Evolutionary conservation across 2,797 vertebrate genomes (phyloP).

Genomic region (Tokudaia muenninki): DNA sequence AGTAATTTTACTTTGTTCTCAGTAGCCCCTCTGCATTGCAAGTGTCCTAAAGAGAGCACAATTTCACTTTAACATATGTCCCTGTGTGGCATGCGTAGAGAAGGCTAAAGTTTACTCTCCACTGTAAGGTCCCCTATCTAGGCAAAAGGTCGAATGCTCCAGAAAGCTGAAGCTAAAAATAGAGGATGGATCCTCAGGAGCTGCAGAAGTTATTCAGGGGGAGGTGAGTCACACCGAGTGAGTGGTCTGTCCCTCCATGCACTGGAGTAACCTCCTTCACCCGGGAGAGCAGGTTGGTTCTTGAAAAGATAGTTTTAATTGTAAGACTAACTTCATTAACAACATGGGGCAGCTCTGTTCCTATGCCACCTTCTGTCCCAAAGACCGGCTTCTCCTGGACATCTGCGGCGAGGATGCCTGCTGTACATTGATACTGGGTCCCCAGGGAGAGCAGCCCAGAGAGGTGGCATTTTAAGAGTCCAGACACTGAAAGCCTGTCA

Average conservation of each 20-base stretch:
- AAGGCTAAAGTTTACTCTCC: slow-evolving; percentile 75
- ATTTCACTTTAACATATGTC: slow-evolving; percentile 53
- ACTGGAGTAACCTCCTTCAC: background rate
- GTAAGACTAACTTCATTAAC: background rate
- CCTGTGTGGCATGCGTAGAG: slow-evolving; percentile 58
- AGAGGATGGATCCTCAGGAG: slow-evolving; percentile 62
- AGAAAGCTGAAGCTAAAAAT: slow-evolving; percentile 86
- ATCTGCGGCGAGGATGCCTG: background rate
- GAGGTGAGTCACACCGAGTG: slow-evolving; percentile 51
- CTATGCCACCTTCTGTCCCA: background rate
- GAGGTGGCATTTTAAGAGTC: background rate
- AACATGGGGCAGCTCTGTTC: background rate
- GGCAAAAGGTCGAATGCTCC: slow-evolving; percentile 83
- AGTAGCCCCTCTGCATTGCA: slow-evolving; percentile 68
- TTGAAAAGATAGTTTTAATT: background rate
- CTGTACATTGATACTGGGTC: background rate
- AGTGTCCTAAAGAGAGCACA: slow-evolving; percentile 17
- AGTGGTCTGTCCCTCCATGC: background rate
- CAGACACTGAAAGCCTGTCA: background rate
- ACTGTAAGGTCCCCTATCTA: slow-evolving; percentile 77
- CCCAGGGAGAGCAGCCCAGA: background rate
- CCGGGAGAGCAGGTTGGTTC: background rate
- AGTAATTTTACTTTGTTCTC: slow-evolving; percentile 57
- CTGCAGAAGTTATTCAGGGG: slow-evolving; percentile 29
- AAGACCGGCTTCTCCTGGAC: background rate